Percentiles rank a stretch among this genome's conserved stretches.
Evolutionary conservation across 1,140 invertebrate species (phyloP).

Genomic region (Drosophila littoralis): DNA sequence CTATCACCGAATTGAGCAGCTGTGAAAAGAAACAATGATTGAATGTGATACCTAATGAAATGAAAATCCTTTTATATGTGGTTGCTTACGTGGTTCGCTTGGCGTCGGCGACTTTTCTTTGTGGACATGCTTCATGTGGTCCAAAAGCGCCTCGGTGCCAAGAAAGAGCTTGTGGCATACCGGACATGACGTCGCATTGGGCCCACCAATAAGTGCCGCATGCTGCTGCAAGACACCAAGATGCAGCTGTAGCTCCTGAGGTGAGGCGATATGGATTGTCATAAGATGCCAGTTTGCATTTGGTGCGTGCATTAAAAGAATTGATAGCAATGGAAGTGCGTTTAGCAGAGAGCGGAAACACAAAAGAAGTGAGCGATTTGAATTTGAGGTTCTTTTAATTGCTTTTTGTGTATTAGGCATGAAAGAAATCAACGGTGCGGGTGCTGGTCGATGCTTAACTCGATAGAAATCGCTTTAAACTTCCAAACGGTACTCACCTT

Average conservation of each 20-base stretch:
- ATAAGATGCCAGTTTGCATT: slow-evolving; percentile 12
- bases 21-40: slow-evolving; percentile 5
- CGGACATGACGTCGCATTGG: slow-evolving; percentile 94
- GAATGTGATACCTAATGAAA: too few relatives aligned
- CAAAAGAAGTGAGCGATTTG: not conserved
- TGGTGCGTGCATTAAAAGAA: slow-evolving; percentile 25
- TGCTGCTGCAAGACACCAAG: slow-evolving; percentile 96
- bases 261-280: slow-evolving; percentile 8
- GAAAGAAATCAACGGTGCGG: not conserved
- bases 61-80: slow-evolving; percentile 26
- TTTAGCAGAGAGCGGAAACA: not conserved
- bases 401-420: not conserved
- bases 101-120: slow-evolving; percentile 92
- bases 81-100: slow-evolving; percentile 93
- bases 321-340: slow-evolving; percentile 4
- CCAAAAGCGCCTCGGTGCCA: slow-evolving; percentile 95
- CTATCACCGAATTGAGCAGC: slow-evolving; percentile 53
- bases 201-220: slow-evolving; percentile 94
- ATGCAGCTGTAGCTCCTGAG: slow-evolving; percentile 92
- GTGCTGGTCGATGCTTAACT: too few relatives aligned
- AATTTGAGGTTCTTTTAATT: not conserved
- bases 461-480: too few relatives aligned
- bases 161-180: slow-evolving; percentile 97
- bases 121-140: slow-evolving; percentile 97
- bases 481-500: slow-evolving; percentile 90